phyloP scores from a whole-genome alignment of 2,888 invertebrate genomes.

The Dorcus parallelipipedus region DNA sequence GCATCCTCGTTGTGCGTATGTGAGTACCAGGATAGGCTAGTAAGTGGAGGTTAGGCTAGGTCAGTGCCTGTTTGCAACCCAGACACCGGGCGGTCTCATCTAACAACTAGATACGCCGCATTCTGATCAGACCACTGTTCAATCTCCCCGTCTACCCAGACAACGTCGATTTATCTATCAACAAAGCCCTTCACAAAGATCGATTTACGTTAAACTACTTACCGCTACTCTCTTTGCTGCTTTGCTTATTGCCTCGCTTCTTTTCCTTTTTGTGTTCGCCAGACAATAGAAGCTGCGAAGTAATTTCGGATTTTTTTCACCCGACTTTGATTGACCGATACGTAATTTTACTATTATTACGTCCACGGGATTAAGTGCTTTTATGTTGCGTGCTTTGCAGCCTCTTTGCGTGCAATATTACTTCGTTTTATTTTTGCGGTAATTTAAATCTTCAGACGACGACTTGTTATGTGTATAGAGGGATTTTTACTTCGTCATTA shows the following conservation, averaged over 20 bases:
- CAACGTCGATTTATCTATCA: constrained; percentile 27
- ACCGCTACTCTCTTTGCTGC: constrained; percentile 17
- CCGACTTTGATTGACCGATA: constrained; percentile 34
- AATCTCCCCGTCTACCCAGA: constrained; percentile 12
- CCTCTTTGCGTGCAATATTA: too few species aligned
- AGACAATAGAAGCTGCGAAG: constrained; percentile 31
- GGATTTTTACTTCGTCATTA: too few species aligned
- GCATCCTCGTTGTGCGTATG: too few species aligned
- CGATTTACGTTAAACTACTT: constrained; percentile 19
- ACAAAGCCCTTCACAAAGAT: constrained; percentile 20
- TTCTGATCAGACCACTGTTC: constrained; percentile 21
- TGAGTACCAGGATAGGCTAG: constrained; percentile 22
- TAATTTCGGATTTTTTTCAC: constrained; percentile 31
- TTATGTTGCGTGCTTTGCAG: constrained; percentile 8
- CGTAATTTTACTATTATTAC: constrained; percentile 19
- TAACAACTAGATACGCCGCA: constrained; percentile 19
- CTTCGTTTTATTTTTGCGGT: too few species aligned
- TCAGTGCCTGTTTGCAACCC: constrained; percentile 29
- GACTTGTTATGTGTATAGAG: too few species aligned
- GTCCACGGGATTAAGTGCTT: constrained; percentile 13
- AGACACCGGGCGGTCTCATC: constrained; percentile 25
- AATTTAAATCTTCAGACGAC: too few species aligned
- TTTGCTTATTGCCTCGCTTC: constrained; percentile 17
- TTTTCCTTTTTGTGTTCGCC: constrained; percentile 15
- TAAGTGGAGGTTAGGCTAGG: constrained; percentile 33